Evolutionary conservation across 2,888 invertebrate species (phyloP).

Genomic region (Girardia tigrina): DNA sequence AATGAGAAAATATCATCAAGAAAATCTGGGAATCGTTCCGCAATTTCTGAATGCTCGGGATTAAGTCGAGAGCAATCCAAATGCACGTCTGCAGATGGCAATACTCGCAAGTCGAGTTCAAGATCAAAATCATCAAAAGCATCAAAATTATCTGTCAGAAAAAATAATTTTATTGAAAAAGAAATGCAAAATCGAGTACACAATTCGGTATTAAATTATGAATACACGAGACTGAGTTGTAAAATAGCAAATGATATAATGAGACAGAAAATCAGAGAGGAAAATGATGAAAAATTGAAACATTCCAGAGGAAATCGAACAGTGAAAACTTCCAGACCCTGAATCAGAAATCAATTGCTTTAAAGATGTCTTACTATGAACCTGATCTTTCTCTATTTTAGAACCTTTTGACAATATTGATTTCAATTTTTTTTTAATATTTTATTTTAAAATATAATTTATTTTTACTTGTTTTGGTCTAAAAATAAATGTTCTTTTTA

Average conservation of each 20-base stretch:
- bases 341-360: too few species aligned
- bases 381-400: too few species aligned
- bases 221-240: background rate
- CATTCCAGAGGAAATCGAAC: too few species aligned
- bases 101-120: background rate
- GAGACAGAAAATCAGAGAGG: background rate
- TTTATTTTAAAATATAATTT: too few species aligned
- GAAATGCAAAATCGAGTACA: background rate
- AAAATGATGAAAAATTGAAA: slow-evolving; percentile 13
- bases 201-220: background rate
- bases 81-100: background rate
- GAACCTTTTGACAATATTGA: too few species aligned
- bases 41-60: background rate
- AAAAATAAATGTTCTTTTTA: too few species aligned
- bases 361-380: too few species aligned
- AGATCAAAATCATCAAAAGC: background rate
- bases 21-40: background rate
- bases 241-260: background rate
- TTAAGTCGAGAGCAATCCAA: background rate
- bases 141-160: background rate
- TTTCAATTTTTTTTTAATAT: too few species aligned
- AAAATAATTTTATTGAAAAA: background rate
- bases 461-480: too few species aligned
- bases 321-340: too few species aligned
- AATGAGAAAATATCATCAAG: background rate